phyloP scores from a whole-genome alignment of 2,113 vertebrate genomes.

The Gopherus evgoodei region DNA sequence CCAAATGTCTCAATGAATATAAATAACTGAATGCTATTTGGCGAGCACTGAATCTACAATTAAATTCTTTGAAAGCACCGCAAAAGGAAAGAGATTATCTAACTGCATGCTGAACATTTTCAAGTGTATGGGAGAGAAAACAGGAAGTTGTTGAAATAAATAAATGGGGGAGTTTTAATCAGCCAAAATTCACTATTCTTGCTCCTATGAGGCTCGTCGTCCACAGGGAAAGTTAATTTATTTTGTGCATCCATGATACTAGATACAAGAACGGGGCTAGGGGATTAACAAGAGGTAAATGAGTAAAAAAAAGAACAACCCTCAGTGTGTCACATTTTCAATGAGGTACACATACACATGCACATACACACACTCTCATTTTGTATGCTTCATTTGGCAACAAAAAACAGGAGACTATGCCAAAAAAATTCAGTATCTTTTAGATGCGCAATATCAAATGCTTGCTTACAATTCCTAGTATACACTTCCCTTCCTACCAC shows the following conservation, averaged over 20 bases:
- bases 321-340: not conserved
- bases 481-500: not conserved
- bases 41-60: not conserved
- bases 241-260: not conserved
- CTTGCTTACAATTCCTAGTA: not conserved
- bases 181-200: not conserved
- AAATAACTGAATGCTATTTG: not conserved
- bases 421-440: not conserved
- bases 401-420: not conserved
- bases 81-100: not conserved
- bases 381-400: not conserved
- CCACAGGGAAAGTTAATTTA: not conserved
- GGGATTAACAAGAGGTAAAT: not conserved
- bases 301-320: not conserved
- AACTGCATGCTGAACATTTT: not conserved
- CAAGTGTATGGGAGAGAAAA: not conserved
- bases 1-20: not conserved
- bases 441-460: fast-evolving
- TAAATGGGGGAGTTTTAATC: not conserved
- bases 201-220: not conserved
- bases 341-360: not conserved
- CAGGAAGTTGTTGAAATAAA: not conserved
- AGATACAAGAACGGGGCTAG: not conserved
- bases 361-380: not conserved
- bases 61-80: not conserved